phyloP scores from a whole-genome alignment of 2,113 vertebrate genomes.

The Megatriorchis doriae region DNA sequence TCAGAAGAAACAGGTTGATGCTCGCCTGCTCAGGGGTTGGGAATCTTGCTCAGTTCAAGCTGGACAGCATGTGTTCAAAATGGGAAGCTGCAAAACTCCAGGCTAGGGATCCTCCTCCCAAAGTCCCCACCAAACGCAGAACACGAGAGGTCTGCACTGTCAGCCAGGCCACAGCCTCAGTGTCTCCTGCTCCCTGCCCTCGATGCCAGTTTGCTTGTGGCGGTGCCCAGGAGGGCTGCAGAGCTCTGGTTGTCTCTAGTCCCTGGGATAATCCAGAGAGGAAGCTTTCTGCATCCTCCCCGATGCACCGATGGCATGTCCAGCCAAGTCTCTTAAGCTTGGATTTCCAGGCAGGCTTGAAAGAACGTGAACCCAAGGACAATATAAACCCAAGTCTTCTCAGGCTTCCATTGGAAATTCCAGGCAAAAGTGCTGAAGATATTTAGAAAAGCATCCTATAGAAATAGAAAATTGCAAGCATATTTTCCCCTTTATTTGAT shows the following conservation, averaged over 20 bases:
- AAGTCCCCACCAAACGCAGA: accelerated
- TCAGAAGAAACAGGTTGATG: background rate
- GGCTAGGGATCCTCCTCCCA: background rate
- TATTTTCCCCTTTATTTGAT: constrained; percentile 44
- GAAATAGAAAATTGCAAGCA: background rate
- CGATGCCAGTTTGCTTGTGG: accelerated
- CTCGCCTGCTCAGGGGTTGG: background rate
- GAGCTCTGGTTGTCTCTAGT: background rate
- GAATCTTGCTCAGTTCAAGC: background rate
- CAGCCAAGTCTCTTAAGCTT: background rate
- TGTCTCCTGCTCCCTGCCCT: background rate
- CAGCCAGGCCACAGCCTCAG: background rate
- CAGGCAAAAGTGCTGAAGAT: background rate
- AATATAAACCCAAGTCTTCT: background rate
- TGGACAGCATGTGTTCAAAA: accelerated
- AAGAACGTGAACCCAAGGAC: background rate
- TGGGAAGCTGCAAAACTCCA: background rate
- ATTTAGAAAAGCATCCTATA: background rate
- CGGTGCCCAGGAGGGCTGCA: background rate
- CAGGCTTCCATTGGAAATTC: background rate
- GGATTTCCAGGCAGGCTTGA: background rate
- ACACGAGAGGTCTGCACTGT: accelerated
- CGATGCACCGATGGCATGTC: accelerated
- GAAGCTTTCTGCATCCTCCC: background rate
- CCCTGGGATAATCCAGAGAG: background rate